A percentile compares a stretch with the other conserved stretches of the same genome.
Conservation (phyloP, 1,140 invertebrate species). For the Alviniconcha marisindica region DNA sequence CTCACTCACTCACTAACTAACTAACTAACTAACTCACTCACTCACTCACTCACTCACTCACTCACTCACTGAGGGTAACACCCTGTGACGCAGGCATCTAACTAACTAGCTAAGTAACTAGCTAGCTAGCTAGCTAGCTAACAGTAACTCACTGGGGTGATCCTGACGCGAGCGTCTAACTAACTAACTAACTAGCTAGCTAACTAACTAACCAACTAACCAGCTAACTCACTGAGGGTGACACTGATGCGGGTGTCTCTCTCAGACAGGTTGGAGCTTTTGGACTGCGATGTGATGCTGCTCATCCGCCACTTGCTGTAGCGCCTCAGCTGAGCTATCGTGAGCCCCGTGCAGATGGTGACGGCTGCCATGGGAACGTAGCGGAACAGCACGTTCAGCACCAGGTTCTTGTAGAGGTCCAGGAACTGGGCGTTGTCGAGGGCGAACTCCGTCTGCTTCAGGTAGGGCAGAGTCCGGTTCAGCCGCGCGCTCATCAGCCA, state of each 20-base stretch:
- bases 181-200: too few species aligned
- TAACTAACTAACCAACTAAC: too few species aligned
- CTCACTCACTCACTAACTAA: too few species aligned
- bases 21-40: too few species aligned
- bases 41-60: too few species aligned
- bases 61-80: too few species aligned
- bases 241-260: neutral
- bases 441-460: slow-evolving; percentile 5
- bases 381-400: slow-evolving; percentile 4
- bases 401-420: slow-evolving; percentile 5
- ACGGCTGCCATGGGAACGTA: neutral
- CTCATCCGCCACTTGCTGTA: neutral
- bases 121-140: too few species aligned
- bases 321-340: neutral
- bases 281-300: neutral
- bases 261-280: neutral
- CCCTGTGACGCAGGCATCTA: too few species aligned
- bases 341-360: slow-evolving; percentile 7
- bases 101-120: too few species aligned
- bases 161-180: too few species aligned
- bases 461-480: neutral
- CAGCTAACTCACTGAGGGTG: neutral
- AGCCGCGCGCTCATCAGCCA: neutral
- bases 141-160: too few species aligned
- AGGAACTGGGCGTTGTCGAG: neutral